phyloP scores from a whole-genome alignment of 2,113 vertebrate genomes.

The Saguinus imperator region DNA sequence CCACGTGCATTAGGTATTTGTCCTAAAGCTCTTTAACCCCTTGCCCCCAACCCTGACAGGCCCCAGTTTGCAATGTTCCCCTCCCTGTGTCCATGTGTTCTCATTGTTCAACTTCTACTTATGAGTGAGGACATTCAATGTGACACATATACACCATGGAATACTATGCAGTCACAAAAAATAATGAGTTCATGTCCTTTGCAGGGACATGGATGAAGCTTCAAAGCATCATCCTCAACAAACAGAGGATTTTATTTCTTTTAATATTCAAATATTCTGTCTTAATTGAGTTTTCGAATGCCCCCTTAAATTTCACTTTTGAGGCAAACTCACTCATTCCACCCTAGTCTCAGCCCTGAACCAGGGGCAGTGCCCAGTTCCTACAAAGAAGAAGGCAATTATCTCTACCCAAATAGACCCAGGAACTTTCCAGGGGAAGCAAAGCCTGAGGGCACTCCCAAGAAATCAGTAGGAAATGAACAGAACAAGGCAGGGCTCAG shows the following conservation, averaged over 20 bases:
- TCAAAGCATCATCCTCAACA: too few species aligned
- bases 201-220: too few species aligned
- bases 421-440: neutral
- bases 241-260: neutral
- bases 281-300: neutral
- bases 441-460: neutral
- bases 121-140: too few species aligned
- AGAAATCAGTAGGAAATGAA: neutral
- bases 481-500: neutral
- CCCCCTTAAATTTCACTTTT: neutral
- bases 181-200: too few species aligned
- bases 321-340: neutral
- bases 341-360: neutral
- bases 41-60: too few species aligned
- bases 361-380: neutral
- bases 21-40: too few species aligned
- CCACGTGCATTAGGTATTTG: too few species aligned
- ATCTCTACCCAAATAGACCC: neutral
- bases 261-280: neutral
- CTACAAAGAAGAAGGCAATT: neutral
- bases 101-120: too few species aligned
- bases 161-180: too few species aligned
- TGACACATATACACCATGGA: too few species aligned
- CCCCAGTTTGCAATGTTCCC: too few species aligned
- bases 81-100: too few species aligned